Conservation (phyloP, 2,888 invertebrate genomes). For the Phortica okadai region DNA sequence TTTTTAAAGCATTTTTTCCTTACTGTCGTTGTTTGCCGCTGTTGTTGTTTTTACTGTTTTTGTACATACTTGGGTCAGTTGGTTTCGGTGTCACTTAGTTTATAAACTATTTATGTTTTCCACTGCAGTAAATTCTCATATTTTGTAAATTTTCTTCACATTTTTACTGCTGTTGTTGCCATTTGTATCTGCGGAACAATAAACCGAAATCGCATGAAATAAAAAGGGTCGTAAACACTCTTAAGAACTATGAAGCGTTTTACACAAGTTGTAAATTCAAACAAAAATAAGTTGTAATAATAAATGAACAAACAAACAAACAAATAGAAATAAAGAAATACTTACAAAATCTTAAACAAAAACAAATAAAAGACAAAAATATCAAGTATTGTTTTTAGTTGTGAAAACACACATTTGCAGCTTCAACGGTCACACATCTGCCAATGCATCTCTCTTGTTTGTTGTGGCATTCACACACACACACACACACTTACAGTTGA, state of each 20-base stretch:
- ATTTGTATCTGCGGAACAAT: slow-evolving; percentile 48
- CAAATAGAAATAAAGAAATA: slow-evolving; percentile 42
- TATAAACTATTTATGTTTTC: slow-evolving; percentile 65
- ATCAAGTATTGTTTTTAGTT: too few species aligned
- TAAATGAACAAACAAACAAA: slow-evolving; percentile 42
- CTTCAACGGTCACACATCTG: too few species aligned
- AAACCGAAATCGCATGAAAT: slow-evolving; percentile 48
- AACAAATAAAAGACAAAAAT: too few species aligned
- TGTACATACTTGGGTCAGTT: slow-evolving; percentile 61
- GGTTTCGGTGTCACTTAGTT: slow-evolving; percentile 66
- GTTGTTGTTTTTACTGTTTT: slow-evolving; percentile 56
- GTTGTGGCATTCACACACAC: too few species aligned
- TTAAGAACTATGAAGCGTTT: slow-evolving; percentile 8
- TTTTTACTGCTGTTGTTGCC: background rate
- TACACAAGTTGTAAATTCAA: slow-evolving; percentile 2
- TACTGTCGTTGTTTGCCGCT: slow-evolving; percentile 7
- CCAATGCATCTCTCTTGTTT: too few species aligned
- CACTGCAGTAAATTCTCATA: slow-evolving; percentile 65
- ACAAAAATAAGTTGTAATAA: slow-evolving; percentile 38
- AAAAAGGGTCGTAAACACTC: slow-evolving; percentile 28
- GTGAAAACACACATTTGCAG: too few species aligned
- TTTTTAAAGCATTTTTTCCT: background rate
- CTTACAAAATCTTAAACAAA: too few species aligned
- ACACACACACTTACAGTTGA: too few species aligned
- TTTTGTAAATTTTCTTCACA: background rate